These are phyloP conservation scores for Phocoena sinus DNA, from an alignment of 2,113 vertebrate genomes.

Conservation along the genomic window DNA sequence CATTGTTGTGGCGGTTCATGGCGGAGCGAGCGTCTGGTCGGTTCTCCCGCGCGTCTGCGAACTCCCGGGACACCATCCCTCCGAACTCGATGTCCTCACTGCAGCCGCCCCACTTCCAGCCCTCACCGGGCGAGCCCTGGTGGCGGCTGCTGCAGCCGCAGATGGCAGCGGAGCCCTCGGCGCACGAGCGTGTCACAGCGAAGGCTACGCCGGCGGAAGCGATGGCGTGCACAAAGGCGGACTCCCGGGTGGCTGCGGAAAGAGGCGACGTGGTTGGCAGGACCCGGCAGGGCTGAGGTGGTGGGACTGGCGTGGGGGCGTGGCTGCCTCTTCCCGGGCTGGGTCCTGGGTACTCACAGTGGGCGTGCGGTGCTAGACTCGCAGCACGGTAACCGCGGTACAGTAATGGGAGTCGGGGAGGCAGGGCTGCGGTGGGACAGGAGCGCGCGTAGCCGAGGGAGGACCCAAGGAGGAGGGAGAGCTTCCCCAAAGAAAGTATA, in stretches of 20 bases:
- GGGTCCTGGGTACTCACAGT: no score
- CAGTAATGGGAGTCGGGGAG: neutral
- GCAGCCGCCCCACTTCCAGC: slow-evolving; percentile 99
- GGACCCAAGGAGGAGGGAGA: neutral
- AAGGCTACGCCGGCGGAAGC: slow-evolving; percentile 96
- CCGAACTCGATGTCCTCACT: slow-evolving; percentile 97
- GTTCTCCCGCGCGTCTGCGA: slow-evolving; percentile 96
- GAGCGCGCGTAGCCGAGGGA: neutral
- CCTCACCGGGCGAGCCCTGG: slow-evolving; percentile 92
- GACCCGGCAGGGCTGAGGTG: no score
- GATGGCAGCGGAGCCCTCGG: slow-evolving; percentile 92
- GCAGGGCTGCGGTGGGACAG: no score
- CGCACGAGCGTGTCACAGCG: slow-evolving; percentile 93
- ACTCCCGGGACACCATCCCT: slow-evolving; percentile 96
- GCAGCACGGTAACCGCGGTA: neutral
- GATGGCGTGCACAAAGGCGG: slow-evolving; percentile 96
- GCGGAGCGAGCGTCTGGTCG: slow-evolving; percentile 95
- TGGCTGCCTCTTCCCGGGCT: neutral
- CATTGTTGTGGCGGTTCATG: slow-evolving; percentile 99
- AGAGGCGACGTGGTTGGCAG: slow-evolving; percentile 1
- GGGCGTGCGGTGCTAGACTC: neutral
- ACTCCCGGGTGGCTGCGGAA: slow-evolving; percentile 93
- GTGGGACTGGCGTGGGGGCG: no score
- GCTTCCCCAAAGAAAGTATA: neutral
- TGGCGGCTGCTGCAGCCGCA: slow-evolving; percentile 94